phyloP scores from a whole-genome alignment of 2,888 invertebrate genomes.

The Capitulum mitella region DNA sequence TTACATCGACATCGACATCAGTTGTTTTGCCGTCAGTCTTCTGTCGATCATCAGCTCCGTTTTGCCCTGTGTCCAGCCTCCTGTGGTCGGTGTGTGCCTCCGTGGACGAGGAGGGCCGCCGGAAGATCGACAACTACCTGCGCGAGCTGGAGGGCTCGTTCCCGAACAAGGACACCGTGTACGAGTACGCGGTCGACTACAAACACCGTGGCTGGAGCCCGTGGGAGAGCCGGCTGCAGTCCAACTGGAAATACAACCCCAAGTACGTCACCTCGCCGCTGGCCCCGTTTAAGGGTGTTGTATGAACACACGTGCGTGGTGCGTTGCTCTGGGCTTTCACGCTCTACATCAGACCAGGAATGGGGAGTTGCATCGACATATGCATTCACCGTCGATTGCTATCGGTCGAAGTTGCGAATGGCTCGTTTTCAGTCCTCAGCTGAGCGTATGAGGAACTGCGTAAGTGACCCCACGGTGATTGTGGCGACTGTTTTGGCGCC shows the following conservation, averaged over 20 bases:
- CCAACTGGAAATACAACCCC: conserved; percentile 53
- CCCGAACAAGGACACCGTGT: conserved; percentile 78
- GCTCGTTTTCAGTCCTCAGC: too few species aligned
- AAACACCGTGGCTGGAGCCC: conserved; percentile 59
- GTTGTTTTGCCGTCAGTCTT: neutral
- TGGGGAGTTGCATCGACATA: too few species aligned
- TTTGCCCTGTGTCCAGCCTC: neutral
- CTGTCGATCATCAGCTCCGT: neutral
- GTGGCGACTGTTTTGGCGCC: too few species aligned
- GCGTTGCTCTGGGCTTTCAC: too few species aligned
- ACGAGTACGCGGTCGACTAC: conserved; percentile 70
- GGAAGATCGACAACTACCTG: conserved; percentile 48
- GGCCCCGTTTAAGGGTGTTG: too few species aligned
- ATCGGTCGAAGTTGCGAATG: too few species aligned
- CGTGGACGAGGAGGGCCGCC: conserved; percentile 57
- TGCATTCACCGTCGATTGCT: too few species aligned
- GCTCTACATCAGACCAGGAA: too few species aligned
- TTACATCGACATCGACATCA: neutral
- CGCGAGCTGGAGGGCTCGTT: conserved; percentile 67
- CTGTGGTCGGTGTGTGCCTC: conserved; percentile 49
- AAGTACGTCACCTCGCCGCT: too few species aligned
- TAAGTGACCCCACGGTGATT: too few species aligned
- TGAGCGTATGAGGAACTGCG: too few species aligned
- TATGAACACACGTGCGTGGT: too few species aligned
- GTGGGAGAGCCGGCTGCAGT: conserved; percentile 70